Percentiles rank a stretch among this genome's conserved stretches.
These are phyloP conservation scores for Hyles vespertilio DNA, from an alignment of 1,140 invertebrate species.

Conservation along the genomic window DNA sequence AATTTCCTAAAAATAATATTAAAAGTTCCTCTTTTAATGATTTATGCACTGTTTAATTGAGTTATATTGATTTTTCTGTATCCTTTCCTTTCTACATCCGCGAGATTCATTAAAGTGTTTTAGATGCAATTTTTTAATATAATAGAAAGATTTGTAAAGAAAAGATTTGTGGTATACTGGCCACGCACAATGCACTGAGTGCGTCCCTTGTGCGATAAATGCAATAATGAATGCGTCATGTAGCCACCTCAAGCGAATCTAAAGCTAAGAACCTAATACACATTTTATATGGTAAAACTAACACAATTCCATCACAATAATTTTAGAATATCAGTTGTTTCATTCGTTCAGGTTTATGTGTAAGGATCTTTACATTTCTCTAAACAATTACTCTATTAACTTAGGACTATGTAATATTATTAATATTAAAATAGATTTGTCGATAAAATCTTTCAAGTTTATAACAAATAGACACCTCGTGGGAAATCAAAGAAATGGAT, in stretches of 20 bases:
- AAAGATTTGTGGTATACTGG: no score
- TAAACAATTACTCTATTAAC: constrained; percentile 32
- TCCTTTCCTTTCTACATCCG: no score
- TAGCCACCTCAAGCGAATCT: constrained; percentile 5
- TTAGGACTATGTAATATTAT: constrained; percentile 29
- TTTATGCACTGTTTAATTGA: no score
- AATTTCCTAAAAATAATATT: no score
- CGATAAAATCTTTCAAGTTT: constrained; percentile 69
- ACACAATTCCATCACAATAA: constrained; percentile 74
- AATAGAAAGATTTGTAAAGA: no score
- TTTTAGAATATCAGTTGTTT: constrained; percentile 74
- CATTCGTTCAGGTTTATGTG: constrained; percentile 52
- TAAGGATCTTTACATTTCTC: constrained; percentile 21
- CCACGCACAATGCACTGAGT: no score
- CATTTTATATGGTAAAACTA: constrained; percentile 54
- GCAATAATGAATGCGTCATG: not conserved
- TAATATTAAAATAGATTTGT: constrained; percentile 70
- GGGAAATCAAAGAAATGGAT: constrained; percentile 32
- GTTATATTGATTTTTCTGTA: no score
- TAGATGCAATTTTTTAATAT: no score
- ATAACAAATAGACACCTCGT: constrained; percentile 52
- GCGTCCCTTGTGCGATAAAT: no score
- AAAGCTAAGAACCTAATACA: constrained; percentile 8
- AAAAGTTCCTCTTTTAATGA: no score
- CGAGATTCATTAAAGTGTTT: no score